Percentiles rank a stretch among this genome's conserved stretches.
Conservation (phyloP, 2,888 invertebrate species). For the Dasysyrphus tricinctus region DNA sequence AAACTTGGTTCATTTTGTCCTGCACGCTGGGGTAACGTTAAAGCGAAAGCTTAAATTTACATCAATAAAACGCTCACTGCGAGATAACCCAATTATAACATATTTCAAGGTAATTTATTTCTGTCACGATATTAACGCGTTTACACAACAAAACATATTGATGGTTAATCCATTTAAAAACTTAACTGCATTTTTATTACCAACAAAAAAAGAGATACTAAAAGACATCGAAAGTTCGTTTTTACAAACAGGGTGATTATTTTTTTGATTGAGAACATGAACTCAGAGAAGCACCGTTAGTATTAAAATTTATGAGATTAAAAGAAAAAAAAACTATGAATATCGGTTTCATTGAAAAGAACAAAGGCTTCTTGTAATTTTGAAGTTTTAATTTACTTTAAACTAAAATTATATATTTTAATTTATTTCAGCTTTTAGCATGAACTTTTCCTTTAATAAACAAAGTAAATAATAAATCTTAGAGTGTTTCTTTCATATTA, state of each 20-base stretch:
- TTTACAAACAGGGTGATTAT: neutral
- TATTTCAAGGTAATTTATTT: conserved; percentile 73
- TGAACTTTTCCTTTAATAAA: no score
- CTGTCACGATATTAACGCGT: conserved; percentile 69
- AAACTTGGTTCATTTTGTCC: conserved; percentile 45
- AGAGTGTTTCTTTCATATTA: no score
- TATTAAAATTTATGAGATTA: no score
- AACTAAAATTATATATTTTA: no score
- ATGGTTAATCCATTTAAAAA: conserved; percentile 66
- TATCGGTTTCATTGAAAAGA: no score
- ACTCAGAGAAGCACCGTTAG: no score
- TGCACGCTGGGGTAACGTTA: neutral
- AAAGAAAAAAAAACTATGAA: no score
- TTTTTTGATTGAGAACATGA: neutral
- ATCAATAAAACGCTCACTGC: conserved; percentile 55
- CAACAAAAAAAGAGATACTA: neutral
- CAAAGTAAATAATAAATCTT: no score
- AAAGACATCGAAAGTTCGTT: neutral
- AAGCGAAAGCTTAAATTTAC: conserved; percentile 50
- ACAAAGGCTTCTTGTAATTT: no score
- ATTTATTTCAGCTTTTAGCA: no score
- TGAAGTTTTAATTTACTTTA: no score
- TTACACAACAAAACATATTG: conserved; percentile 72
- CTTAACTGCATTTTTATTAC: conserved; percentile 55
- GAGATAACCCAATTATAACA: conserved; percentile 73